Evolutionary conservation across 1,140 invertebrate genomes (phyloP), one percentile per base, ranked within the genome.

Genomic region (Ceratina calcarata): DNA sequence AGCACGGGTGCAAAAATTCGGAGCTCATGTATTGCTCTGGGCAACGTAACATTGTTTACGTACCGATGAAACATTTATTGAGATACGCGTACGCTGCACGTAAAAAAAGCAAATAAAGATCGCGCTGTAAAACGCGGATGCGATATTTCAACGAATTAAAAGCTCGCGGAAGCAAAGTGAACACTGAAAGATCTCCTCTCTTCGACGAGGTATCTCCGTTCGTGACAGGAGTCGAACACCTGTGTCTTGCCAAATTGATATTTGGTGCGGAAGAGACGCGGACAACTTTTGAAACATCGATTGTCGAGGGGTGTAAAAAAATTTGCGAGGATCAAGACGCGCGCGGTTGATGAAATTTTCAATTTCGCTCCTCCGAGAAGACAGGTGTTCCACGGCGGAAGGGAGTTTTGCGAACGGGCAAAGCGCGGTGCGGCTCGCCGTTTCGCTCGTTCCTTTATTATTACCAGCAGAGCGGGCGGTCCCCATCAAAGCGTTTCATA

Each of bases 401-500:
- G n/a, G 16, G 3, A 55, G 49, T 74, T 74, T 66, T 66, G 65
- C 61, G 37, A 67, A 57, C 49, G n/a, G 32, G 16, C 13, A 27
- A 55, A 74, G 53, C 13, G 45, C 72, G 16, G 53, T 7, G 45
- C 72, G 16, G 15, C n/a, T 32, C 6, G 27, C n/a, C 51, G 37
- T 61, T 27, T 13, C 45, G 10, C 27, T 57, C 15, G 20, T 60
- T 24, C 37, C 53, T 68, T 58, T 76, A 76, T 76, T 69, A 45
- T 45, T 22, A 22, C 67, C 49, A 70, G 18, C 45, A 37, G 67
- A 45, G 67, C 55, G 37, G 37, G 37, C 37, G 37, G 37, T 45
- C 37, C 45, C 67, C 67, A 62, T 78, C 75, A 78, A 78, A 78
- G 75, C 49, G 58, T 62, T 45, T 55, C 57, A 22, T 12, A 24